These are phyloP conservation scores for Rosalia funebris DNA, from an alignment of 2,888 invertebrate species.

Conservation along the genomic window DNA sequence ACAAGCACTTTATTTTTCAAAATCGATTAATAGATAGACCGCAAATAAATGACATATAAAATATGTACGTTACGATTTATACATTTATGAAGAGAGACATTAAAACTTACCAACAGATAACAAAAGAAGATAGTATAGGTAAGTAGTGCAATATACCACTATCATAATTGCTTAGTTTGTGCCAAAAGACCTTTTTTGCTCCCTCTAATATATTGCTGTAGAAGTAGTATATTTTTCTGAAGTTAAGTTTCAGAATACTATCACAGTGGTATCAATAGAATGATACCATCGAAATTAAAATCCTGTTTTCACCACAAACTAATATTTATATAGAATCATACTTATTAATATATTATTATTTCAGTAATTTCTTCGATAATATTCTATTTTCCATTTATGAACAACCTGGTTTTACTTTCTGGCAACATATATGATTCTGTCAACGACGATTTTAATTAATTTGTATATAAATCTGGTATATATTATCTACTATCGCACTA, in stretches of 20 bases:
- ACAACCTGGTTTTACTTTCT: no score
- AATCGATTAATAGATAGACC: constrained; percentile 45
- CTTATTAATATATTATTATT: not conserved
- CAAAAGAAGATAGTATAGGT: constrained; percentile 32
- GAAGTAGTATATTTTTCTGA: constrained; percentile 44
- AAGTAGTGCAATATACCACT: constrained; percentile 31
- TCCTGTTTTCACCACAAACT: constrained; percentile 20
- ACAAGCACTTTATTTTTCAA: constrained; percentile 50
- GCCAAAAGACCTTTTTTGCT: constrained; percentile 52
- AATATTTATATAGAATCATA: not conserved
- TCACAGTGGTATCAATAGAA: constrained; percentile 51
- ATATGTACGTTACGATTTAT: constrained; percentile 42
- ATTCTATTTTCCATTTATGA: no score
- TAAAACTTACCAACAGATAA: constrained; percentile 37
- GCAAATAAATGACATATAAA: constrained; percentile 50
- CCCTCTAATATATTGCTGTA: constrained; percentile 55
- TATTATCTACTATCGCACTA: no score
- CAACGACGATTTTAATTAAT: no score
- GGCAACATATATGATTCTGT: no score
- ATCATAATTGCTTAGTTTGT: constrained; percentile 51
- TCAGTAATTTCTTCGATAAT: no score
- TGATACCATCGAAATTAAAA: constrained; percentile 31
- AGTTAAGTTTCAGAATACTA: constrained; percentile 45
- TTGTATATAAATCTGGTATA: no score
- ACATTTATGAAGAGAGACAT: constrained; percentile 48